Evolutionary conservation across 2,888 invertebrate genomes (phyloP).

Genomic region (Anthrax anthrax): DNA sequence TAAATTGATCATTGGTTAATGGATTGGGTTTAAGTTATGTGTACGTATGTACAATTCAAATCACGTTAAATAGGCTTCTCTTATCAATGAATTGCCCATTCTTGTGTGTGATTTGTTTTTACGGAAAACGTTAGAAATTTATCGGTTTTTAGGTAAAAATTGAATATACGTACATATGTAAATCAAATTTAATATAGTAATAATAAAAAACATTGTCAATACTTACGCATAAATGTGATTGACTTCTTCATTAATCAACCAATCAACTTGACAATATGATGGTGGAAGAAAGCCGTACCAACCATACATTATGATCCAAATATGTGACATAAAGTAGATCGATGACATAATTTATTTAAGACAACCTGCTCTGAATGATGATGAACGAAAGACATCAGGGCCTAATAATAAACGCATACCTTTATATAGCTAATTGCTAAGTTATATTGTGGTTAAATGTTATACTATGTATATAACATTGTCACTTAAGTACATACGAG

Average conservation of each 20-base stretch:
- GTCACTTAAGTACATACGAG: too few species aligned
- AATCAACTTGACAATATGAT: too few species aligned
- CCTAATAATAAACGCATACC: background rate
- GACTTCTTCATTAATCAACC: too few species aligned
- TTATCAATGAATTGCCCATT: background rate
- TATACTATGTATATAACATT: too few species aligned
- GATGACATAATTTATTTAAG: constrained; percentile 9
- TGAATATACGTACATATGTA: background rate
- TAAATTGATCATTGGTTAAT: too few species aligned
- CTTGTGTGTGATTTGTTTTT: too few species aligned
- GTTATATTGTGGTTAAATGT: too few species aligned
- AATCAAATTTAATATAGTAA: too few species aligned
- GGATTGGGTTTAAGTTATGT: too few species aligned
- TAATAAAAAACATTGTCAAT: too few species aligned
- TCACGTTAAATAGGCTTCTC: constrained; percentile 11
- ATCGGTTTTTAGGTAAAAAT: constrained; percentile 3
- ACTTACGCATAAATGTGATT: too few species aligned
- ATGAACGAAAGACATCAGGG: background rate
- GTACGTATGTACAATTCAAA: constrained; percentile 2
- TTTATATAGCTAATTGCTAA: too few species aligned
- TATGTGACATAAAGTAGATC: constrained; percentile 7
- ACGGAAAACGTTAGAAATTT: constrained; percentile 9
- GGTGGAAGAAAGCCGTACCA: background rate
- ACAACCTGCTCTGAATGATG: background rate
- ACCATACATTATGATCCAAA: background rate